Evolutionary conservation across 2,888 invertebrate genomes (phyloP).

Genomic region (Drosophila yooni): DNA sequence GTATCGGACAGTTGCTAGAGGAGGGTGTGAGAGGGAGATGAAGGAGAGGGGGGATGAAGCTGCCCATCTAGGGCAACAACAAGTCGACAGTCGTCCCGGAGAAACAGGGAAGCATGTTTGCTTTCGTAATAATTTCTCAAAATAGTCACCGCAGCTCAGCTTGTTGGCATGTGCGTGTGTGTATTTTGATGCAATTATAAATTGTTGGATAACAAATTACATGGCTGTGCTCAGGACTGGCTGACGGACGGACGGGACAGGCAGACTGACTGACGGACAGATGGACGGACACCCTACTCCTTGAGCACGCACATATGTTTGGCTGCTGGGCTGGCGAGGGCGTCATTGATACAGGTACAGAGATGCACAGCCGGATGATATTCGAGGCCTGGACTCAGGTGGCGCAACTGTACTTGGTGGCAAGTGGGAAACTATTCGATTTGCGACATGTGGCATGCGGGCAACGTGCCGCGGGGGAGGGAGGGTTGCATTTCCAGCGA

Average conservation of each 20-base stretch:
- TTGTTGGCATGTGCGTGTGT: conserved; percentile 60
- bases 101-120: conserved; percentile 59
- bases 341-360: conserved; percentile 74
- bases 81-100: conserved; percentile 34
- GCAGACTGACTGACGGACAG: conserved; percentile 20
- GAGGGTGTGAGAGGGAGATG: neutral
- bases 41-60: neutral
- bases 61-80: conserved; percentile 7
- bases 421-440: conserved; percentile 7
- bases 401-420: conserved; percentile 55
- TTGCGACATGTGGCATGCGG: conserved; percentile 50
- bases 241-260: conserved; percentile 18
- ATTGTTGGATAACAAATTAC: conserved; percentile 80
- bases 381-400: conserved; percentile 47
- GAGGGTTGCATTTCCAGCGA: conserved; percentile 29
- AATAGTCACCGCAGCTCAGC: conserved; percentile 35
- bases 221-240: conserved; percentile 55
- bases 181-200: conserved; percentile 79
- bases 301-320: conserved; percentile 63
- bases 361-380: conserved; percentile 6
- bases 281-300: conserved; percentile 16
- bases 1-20: conserved; percentile 67
- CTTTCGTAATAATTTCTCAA: conserved; percentile 57
- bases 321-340: conserved; percentile 40
- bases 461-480: conserved; percentile 13